Evolutionary conservation across 2,113 vertebrate species (phyloP), one percentile per base, ranked within the genome.

Genomic region (Zootoca vivipara): DNA sequence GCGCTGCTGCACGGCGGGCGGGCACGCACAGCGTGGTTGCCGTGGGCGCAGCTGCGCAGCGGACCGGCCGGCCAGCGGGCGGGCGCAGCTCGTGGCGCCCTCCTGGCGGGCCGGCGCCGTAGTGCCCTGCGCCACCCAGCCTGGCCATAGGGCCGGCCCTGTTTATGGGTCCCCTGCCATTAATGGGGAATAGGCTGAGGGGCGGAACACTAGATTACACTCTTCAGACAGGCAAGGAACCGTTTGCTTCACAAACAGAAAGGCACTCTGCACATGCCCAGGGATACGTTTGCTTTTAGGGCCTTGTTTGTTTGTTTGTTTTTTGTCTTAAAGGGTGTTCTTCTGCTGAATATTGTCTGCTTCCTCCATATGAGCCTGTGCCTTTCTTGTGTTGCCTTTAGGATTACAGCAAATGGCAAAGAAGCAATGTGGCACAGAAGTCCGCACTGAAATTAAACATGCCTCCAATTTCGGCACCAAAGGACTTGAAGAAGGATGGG

Each of bases 331-430:
- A 2, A 30, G 70, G 13, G 2, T 33, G 13, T 20, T 74, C 20
- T 22, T 82, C n/a, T n/a, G 15, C 18, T 67, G 62, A 42, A 28
- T 24, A 18, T 18, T 20, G 7, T 16, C 52, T 58, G 20, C n/a
- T 85, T 58, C n/a, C 2, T 26, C 7, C 18, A 18, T 52, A 2
- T 33, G 2, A 0, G 7, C 16, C 24, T 69, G 3, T 40, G 30
- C n/a, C 18, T 70, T 64, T 58, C 46, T 33, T 0, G 0, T 38
- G 24, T 10, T 2, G 65, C 7, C 3, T 73, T 90, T 12, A 90
- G 88, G 90, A 33, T 80, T 9, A 69, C 33, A 85, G 86, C 85
- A 73, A 75, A 3, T 8, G 79, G 91, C 89, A 90, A 88, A 67
- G 87, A 85, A 0, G 62, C 64, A 38, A 52, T 13, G 72, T 78